A percentile compares a stretch with the other conserved stretches of the same genome.
phyloP scores from a whole-genome alignment of 2,888 invertebrate species.

The Drosophila setosimentum region DNA sequence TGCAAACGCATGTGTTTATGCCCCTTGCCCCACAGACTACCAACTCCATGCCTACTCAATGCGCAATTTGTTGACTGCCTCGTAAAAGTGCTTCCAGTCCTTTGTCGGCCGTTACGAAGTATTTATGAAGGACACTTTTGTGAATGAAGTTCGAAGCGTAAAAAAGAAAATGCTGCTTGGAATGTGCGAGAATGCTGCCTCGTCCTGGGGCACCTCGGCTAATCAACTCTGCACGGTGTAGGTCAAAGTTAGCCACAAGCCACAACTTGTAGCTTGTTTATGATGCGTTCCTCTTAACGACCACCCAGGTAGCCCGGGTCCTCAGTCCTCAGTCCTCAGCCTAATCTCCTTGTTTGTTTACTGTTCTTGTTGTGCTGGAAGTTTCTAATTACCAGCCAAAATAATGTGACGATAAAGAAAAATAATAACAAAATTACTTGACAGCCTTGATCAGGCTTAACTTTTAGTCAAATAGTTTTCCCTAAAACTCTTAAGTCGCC shows the following conservation, averaged over 20 bases:
- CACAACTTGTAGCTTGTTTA: conserved; percentile 35
- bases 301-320: background rate
- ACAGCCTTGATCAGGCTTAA: conserved; percentile 13
- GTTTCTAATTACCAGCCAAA: conserved; percentile 30
- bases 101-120: conserved; percentile 1
- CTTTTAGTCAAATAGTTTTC: background rate
- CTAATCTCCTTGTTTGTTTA: conserved; percentile 4
- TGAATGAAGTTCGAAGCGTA: conserved; percentile 66
- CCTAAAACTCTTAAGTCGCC: background rate
- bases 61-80: conserved; percentile 51
- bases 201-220: conserved; percentile 28
- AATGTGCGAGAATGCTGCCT: conserved; percentile 23
- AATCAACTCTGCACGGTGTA: conserved; percentile 38
- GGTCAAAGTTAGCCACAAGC: conserved; percentile 35
- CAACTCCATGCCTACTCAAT: conserved; percentile 13
- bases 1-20: conserved; percentile 15
- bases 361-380: conserved; percentile 30
- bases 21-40: background rate
- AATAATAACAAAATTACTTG: background rate
- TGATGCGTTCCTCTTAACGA: conserved; percentile 36
- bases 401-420: background rate
- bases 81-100: conserved; percentile 56
- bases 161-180: conserved; percentile 20
- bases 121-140: conserved; percentile 53
- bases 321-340: background rate